Base-by-base conservation (phyloP, 2,113 vertebrate species). In the Anhinga anhinga region DNA sequence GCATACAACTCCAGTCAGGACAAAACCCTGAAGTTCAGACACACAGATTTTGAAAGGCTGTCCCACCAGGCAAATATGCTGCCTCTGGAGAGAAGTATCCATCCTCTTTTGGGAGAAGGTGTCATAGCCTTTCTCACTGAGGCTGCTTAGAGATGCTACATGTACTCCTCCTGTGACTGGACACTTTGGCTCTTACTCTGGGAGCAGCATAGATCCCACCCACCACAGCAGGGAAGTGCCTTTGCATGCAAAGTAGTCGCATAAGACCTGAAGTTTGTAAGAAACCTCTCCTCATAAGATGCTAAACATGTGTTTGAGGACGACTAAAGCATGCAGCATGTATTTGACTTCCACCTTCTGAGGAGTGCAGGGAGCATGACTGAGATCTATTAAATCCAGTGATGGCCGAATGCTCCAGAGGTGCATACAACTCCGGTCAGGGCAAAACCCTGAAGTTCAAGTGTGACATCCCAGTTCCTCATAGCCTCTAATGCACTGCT, bases 251-350 rank as follows among this genome's bases (percentile, higher is more conserved):
- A 78, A 17, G 15, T 19, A 56, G 22, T 47, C 3, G 2, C 20
- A 4, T 26, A 53, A 63, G 19, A 27, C 34, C 21, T 21, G 11
- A 73, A 61, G 10, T 16, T 92, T 70, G 1, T 14, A 15, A 21
- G 16, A 61, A 49, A 49, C 9, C 6, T 52, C 25, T 76, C 29
- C 21, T 70, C 11, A 42, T 93, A 93, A 91, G 95, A 96, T 97
- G 88, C 97, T 95, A 92, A 97, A 94, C 86, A 59, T 93, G 90
- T 95, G 85, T 95, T 91, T 94, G 87, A 97, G 71, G 32, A 92
- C 82, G 86, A 91, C 56, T 85, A 96, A 96, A 95, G 95, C 95
- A 90, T 87, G 74, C 0, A 1, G 83, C 86, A 58, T 79, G 49
- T 91, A 94, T 92, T 95, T 96, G 89, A 90, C 90, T 97, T 95